Conservation (phyloP, 1,140 invertebrate genomes). For the Drosophila tropicalis region DNA sequence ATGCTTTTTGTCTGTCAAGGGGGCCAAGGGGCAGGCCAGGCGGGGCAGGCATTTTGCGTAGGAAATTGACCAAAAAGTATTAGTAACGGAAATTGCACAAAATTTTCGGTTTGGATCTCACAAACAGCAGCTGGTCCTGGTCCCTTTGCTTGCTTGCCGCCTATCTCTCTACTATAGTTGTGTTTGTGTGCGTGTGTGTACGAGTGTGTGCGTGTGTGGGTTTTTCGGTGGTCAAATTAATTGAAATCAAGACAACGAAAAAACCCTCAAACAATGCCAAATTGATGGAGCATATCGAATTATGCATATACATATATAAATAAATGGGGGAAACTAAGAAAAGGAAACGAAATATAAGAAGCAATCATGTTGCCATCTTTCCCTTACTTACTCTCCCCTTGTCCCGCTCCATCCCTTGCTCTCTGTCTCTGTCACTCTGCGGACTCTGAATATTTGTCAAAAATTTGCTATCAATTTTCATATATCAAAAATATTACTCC, state of each 20-base stretch:
- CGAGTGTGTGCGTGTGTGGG: constrained; percentile 20
- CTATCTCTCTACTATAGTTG: not conserved
- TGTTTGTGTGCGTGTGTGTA: not conserved
- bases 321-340: constrained; percentile 35
- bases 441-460: constrained; percentile 55
- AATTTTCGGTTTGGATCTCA: constrained; percentile 56
- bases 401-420: not conserved
- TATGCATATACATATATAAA: constrained; percentile 46
- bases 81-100: constrained; percentile 80
- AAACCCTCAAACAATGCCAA: constrained; percentile 44
- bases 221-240: constrained; percentile 67
- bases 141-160: constrained; percentile 15
- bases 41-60: constrained; percentile 39
- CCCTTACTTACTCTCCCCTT: not conserved
- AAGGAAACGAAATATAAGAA: constrained; percentile 48
- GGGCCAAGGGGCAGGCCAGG: constrained; percentile 15
- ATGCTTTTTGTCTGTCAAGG: constrained; percentile 38
- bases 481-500: constrained; percentile 53
- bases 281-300: constrained; percentile 76
- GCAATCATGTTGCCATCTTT: constrained; percentile 21
- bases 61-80: constrained; percentile 79
- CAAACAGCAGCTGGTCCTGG: constrained; percentile 19
- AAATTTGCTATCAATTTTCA: constrained; percentile 72
- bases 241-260: constrained; percentile 74
- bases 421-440: constrained; percentile 25